Percentiles rank a stretch among this genome's conserved stretches.
Conservation (phyloP, 2,888 invertebrate genomes). For the Apamea epomidion region DNA sequence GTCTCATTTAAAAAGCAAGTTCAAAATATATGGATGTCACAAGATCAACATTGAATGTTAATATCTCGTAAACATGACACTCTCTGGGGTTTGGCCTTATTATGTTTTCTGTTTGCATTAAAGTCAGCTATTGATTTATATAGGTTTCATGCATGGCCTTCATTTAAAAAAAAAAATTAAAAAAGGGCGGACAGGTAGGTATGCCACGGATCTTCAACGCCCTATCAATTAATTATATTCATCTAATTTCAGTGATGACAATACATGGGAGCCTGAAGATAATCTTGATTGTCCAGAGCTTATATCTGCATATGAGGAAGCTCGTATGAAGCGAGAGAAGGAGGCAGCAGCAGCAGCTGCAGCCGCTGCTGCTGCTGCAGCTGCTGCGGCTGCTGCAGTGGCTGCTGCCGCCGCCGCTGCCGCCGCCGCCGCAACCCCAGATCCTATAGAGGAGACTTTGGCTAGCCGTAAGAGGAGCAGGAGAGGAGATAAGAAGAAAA, state of each 20-base stretch:
- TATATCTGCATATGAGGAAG: conserved; percentile 93
- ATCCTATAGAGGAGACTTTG: conserved; percentile 75
- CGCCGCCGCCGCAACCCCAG: conserved; percentile 59
- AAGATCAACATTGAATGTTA: too few species aligned
- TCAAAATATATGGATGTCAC: too few species aligned
- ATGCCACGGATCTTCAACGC: not conserved
- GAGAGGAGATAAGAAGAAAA: conserved; percentile 81
- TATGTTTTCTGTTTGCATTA: too few species aligned
- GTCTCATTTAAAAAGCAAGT: too few species aligned
- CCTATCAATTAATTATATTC: not conserved
- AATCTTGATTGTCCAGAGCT: conserved; percentile 95
- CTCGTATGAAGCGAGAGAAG: conserved; percentile 85
- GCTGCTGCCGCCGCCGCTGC: conserved; percentile 31
- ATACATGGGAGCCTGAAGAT: conserved; percentile 96
- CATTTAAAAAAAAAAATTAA: too few species aligned
- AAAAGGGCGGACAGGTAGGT: too few species aligned
- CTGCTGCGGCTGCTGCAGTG: conserved; percentile 37
- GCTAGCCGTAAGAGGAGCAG: conserved; percentile 78
- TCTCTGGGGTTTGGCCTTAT: too few species aligned
- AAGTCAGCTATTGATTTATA: too few species aligned
- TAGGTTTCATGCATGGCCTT: too few species aligned
- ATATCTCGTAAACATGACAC: too few species aligned
- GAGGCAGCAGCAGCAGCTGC: conserved; percentile 70
- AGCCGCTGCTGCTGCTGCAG: conserved; percentile 59
- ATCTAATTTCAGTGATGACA: conserved; percentile 91